Evolutionary conservation across 92 coral and sea anemone genomes (phyloP), one percentile per base, ranked within the genome.

Genomic region (Scolanthus callimorphus): DNA sequence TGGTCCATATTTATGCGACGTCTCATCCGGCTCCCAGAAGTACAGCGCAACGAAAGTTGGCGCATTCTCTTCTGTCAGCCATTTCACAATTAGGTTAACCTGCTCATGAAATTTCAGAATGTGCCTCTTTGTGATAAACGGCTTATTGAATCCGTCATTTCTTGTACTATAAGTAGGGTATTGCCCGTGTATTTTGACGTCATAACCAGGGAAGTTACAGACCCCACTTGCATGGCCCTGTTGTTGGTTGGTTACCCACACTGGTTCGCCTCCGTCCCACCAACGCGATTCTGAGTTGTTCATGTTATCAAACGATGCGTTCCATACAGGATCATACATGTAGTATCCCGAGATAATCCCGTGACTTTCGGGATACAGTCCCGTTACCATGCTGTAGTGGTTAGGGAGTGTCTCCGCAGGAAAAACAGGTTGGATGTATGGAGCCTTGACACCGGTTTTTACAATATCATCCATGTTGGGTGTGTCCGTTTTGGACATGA

Each of bases 221-320:
- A 74, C 69, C 4, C 95, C 97, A 56, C 97, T 90, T 10, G 61
- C 58, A 28, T 75, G 80, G 25, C 97, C 97, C 2, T 90, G 95
- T 23, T 63, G 73, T 60, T 90, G 79, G 59, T 90, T 90, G 3
- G 97, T 85, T 15, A 81, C 77, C 97, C 97, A 90, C 4, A 90
- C 45, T 0, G 97, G 97, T 28, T 90, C 95, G 0, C 74, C 84
- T 17, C 74, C 85, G 67, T 87, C 61, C 97, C 97, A 90, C 97
- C 97, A 89, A 39, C 83, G 74, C 10, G 87, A 65, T 15, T 85
- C 95, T 2, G 79, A 76, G 27, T 77, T 80, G 51, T 62, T 69
- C 60, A 67, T 67, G 26, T 34, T 68, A 22, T 12, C n/a, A 71
- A 90, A 90, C 3, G 28, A 1, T 13, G 75, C 81, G n/a, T 70